Conservation (phyloP, 2,797 vertebrate genomes). For the Nannoperca australis region DNA sequence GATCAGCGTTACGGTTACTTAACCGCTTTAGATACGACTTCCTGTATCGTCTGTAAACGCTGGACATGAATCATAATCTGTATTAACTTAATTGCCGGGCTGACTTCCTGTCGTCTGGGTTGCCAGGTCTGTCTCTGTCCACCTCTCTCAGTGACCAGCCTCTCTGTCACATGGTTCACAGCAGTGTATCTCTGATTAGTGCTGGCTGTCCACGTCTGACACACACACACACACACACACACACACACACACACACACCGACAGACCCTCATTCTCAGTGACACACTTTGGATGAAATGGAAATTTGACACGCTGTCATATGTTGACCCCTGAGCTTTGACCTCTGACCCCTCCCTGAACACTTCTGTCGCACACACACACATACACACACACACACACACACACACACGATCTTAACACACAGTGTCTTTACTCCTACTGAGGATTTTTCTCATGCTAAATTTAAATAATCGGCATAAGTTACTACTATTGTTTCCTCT, state of each 20-base stretch:
- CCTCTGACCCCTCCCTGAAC: background rate
- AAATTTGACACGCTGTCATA: too few relatives aligned
- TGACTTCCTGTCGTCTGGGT: background rate
- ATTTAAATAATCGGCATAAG: background rate
- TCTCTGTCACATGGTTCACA: conserved; percentile 5
- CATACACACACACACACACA: too few relatives aligned
- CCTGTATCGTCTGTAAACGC: background rate
- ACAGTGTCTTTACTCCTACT: background rate
- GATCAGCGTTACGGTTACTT: too few relatives aligned
- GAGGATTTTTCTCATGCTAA: background rate
- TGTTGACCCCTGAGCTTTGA: too few relatives aligned
- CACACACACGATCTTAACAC: background rate
- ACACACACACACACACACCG: background rate
- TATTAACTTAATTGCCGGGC: background rate
- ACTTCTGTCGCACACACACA: background rate
- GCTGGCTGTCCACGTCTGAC: background rate
- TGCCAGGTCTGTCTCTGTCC: background rate
- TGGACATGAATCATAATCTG: background rate
- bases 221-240: background rate
- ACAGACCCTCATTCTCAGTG: background rate
- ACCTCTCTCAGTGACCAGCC: background rate
- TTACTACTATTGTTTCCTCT: background rate
- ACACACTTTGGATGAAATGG: background rate
- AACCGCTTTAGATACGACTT: too few relatives aligned
- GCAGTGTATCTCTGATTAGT: conserved; percentile 20